Percentiles rank a stretch among this genome's conserved stretches.
These are phyloP conservation scores for Argynnis bischoffii DNA, from an alignment of 2,888 invertebrate species.

Conservation along the genomic window DNA sequence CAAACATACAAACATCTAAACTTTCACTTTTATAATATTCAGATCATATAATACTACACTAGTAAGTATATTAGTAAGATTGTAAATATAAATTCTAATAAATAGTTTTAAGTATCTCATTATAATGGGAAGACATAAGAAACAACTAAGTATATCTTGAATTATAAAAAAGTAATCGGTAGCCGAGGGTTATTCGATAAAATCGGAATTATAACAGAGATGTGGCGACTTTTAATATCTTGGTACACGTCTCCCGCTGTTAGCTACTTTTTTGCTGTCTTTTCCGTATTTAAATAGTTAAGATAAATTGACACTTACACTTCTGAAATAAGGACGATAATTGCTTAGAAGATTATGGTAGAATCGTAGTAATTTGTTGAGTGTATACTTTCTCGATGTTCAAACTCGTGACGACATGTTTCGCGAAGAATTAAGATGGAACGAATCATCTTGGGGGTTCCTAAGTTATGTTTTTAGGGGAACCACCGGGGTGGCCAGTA, in stretches of 20 bases:
- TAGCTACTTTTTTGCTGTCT: constrained; percentile 32
- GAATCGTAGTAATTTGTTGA: constrained; percentile 17
- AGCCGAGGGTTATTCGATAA: constrained; percentile 36
- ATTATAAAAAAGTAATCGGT: constrained; percentile 35
- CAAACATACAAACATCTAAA: no score
- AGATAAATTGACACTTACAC: not conserved
- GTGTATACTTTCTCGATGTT: constrained; percentile 33
- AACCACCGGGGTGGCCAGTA: constrained; percentile 38
- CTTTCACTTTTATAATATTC: no score
- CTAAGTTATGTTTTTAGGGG: constrained; percentile 39
- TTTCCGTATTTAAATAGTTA: not conserved
- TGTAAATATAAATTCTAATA: not conserved
- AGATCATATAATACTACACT: no score
- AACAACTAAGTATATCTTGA: constrained; percentile 19
- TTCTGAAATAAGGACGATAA: not conserved
- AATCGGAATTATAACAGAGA: constrained; percentile 52
- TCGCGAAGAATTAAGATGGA: constrained; percentile 40
- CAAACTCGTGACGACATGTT: constrained; percentile 38
- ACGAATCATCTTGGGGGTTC: constrained; percentile 42
- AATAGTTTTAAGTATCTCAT: constrained; percentile 11
- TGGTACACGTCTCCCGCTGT: constrained; percentile 48
- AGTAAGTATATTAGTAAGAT: no score
- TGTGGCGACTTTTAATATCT: constrained; percentile 49
- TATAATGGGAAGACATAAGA: not conserved
- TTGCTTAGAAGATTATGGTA: constrained; percentile 16